Conservation (phyloP, 30 jellyfish, hydroid and myxozoan species). For the Aurelia sp. region DNA sequence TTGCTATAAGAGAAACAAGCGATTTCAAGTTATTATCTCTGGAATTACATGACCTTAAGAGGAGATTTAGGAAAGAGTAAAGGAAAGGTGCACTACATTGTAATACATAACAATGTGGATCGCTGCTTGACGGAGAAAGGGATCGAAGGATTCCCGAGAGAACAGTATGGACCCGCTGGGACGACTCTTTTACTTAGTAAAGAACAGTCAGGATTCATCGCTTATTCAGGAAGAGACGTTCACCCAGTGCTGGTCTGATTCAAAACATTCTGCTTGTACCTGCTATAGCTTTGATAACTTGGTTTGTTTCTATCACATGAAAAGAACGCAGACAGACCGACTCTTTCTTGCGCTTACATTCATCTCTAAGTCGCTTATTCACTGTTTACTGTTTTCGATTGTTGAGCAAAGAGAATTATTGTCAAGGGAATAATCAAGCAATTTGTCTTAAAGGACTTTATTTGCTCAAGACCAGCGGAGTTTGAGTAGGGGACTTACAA, state of each 20-base stretch:
- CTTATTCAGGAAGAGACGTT: constrained; percentile 34
- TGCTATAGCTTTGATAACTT: constrained; percentile 21
- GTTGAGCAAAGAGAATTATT: constrained; percentile 63
- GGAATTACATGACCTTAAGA: constrained; percentile 41
- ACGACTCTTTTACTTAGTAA: constrained; percentile 25
- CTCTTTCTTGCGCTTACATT: constrained; percentile 23
- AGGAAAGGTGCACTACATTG: constrained; percentile 41
- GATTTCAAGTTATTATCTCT: constrained; percentile 7
- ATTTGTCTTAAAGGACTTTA: constrained; percentile 56
- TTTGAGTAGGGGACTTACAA: constrained; percentile 37
- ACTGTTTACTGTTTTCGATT: constrained; percentile 61
- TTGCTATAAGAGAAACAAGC: not conserved
- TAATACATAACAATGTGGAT: constrained; percentile 45
- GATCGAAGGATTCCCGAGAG: constrained; percentile 37
- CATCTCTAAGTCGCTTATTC: constrained; percentile 32
- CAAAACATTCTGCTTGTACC: constrained; percentile 36
- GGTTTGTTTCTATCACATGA: constrained; percentile 5
- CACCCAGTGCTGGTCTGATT: constrained; percentile 34
- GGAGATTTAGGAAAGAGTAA: constrained; percentile 16
- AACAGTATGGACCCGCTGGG: constrained; percentile 68
- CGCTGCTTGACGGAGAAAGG: constrained; percentile 62
- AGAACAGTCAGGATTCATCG: constrained; percentile 22
- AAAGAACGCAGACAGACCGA: constrained; percentile 44
- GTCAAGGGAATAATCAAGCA: constrained; percentile 67
- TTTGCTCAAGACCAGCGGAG: constrained; percentile 52